phyloP scores from a whole-genome alignment of 2,888 invertebrate genomes.

The Dexiosoma caninum region DNA sequence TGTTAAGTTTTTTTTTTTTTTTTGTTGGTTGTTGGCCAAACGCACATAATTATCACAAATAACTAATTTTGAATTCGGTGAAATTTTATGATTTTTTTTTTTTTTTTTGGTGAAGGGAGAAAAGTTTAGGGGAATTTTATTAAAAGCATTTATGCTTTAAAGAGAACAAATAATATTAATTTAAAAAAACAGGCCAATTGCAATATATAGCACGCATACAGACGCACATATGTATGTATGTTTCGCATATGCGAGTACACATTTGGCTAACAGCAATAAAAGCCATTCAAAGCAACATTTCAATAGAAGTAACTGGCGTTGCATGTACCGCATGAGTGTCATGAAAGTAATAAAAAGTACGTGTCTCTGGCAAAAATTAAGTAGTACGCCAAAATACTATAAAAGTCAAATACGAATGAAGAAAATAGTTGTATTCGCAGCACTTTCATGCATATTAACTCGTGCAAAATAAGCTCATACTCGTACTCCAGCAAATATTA shows the following conservation, averaged over 20 bases:
- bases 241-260: background rate
- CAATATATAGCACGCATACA: background rate
- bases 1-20: conserved; percentile 12
- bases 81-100: too few species aligned
- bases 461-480: conserved; percentile 56
- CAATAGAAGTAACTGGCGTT: conserved; percentile 50
- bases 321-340: conserved; percentile 72
- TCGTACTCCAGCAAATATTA: conserved; percentile 68
- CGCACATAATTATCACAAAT: conserved; percentile 71
- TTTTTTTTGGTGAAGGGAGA: too few species aligned
- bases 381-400: conserved; percentile 9
- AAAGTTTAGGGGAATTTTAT: background rate
- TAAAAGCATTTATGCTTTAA: background rate
- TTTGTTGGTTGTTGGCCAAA: conserved; percentile 30
- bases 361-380: conserved; percentile 57
- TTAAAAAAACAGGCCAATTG: conserved; percentile 6
- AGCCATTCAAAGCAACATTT: conserved; percentile 20
- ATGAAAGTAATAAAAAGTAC: conserved; percentile 73
- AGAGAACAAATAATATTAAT: background rate
- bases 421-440: conserved; percentile 20
- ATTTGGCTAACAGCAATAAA: conserved; percentile 15
- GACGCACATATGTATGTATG: background rate
- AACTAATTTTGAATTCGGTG: background rate
- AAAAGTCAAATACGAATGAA: background rate
- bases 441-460: background rate